These are phyloP conservation scores for Rissa tridactyla DNA, from an alignment of 2,113 vertebrate species.

Conservation along the genomic window DNA sequence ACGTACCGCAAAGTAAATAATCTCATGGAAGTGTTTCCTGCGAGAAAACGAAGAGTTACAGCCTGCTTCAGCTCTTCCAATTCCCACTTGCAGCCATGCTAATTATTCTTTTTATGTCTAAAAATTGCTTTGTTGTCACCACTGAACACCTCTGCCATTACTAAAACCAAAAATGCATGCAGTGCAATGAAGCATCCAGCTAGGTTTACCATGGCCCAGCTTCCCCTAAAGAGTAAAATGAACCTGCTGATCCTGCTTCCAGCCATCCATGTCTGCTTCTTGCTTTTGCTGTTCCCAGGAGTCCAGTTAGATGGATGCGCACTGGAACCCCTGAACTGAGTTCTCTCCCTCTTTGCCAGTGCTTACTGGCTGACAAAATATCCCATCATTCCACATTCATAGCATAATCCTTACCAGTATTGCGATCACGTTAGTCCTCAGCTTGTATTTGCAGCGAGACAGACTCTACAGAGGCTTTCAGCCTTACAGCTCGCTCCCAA, in stretches of 20 bases:
- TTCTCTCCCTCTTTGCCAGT: neutral
- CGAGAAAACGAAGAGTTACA: neutral
- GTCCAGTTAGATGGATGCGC: neutral
- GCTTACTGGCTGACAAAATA: neutral
- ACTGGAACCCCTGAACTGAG: neutral
- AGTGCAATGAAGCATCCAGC: neutral
- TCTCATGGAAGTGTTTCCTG: neutral
- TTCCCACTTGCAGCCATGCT: neutral
- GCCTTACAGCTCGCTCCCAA: neutral
- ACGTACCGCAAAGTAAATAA: neutral
- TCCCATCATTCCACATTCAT: neutral
- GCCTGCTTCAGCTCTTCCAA: neutral
- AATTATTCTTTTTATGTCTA: neutral
- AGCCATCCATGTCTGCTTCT: neutral
- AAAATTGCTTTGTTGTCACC: neutral
- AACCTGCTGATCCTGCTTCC: neutral
- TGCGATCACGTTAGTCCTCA: neutral
- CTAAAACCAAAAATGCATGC: neutral
- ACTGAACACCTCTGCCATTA: neutral
- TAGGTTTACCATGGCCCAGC: neutral
- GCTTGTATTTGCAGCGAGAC: neutral
- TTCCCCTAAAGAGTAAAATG: neutral
- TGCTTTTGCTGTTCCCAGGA: neutral
- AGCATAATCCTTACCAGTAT: neutral
- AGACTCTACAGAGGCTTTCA: neutral